Evolutionary conservation across 2,797 vertebrate genomes (phyloP).

Genomic region (Gymnopithys bicolor): DNA sequence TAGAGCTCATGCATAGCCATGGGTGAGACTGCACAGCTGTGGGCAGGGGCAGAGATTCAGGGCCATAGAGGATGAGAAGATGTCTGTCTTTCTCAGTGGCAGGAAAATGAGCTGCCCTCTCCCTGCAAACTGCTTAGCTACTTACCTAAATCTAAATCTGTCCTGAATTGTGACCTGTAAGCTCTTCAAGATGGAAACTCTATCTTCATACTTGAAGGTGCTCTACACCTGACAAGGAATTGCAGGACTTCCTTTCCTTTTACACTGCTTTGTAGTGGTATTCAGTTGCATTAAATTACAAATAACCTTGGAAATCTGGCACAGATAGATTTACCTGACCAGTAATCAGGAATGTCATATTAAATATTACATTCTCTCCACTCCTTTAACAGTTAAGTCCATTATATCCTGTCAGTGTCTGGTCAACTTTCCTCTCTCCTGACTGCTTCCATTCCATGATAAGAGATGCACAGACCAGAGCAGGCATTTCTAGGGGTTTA

Average conservation of each 20-base stretch:
- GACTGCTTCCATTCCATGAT: background rate
- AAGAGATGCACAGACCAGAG: background rate
- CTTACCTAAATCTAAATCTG: background rate
- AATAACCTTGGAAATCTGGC: background rate
- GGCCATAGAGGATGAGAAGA: background rate
- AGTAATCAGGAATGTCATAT: background rate
- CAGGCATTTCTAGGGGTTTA: background rate
- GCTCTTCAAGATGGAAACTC: background rate
- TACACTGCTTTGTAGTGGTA: background rate
- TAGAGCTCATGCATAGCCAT: background rate
- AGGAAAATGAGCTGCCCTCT: background rate
- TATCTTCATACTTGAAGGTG: background rate
- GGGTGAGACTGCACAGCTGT: background rate
- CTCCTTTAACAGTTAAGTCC: background rate
- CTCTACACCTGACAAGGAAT: background rate
- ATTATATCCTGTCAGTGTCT: background rate
- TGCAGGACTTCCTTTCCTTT: background rate
- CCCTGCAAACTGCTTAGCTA: background rate
- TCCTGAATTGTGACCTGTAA: background rate
- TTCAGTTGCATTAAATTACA: background rate
- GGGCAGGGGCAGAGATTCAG: background rate
- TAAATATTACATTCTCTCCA: background rate
- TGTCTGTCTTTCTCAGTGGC: background rate
- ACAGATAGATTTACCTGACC: background rate
- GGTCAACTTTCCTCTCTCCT: constrained; percentile 9